Conservation (phyloP, 2,797 vertebrate species). For the Chiroxiphia lanceolata region DNA sequence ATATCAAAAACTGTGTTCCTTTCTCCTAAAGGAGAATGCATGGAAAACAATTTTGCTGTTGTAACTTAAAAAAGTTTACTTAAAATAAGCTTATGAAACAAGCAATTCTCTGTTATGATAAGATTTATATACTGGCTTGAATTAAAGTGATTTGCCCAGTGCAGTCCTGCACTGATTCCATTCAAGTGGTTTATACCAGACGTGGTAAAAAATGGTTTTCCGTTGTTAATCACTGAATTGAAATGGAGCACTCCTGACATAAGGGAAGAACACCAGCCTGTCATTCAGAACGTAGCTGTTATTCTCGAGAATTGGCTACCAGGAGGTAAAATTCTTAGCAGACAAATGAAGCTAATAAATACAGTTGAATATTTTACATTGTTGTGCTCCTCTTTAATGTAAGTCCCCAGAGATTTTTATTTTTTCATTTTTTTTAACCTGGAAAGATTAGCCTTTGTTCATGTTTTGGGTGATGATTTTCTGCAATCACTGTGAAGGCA, state of each 20-base stretch:
- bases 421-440: background rate
- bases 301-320: background rate
- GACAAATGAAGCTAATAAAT: slow-evolving; percentile 40
- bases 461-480: slow-evolving; percentile 13
- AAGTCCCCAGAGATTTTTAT: background rate
- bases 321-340: slow-evolving; percentile 4
- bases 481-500: background rate
- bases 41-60: background rate
- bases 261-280: background rate
- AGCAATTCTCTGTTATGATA: background rate
- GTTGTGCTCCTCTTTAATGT: slow-evolving; percentile 40
- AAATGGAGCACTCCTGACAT: background rate
- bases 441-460: slow-evolving; percentile 56
- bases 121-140: background rate
- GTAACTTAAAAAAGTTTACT: background rate
- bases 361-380: background rate
- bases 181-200: slow-evolving; percentile 2
- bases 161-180: background rate
- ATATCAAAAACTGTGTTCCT: background rate
- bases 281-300: background rate
- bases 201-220: slow-evolving; percentile 41
- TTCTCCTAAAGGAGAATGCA: background rate
- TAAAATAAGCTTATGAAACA: background rate
- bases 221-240: background rate
- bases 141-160: background rate